Base-by-base conservation (phyloP, 2,888 invertebrate species). In the Amiota communis region DNA sequence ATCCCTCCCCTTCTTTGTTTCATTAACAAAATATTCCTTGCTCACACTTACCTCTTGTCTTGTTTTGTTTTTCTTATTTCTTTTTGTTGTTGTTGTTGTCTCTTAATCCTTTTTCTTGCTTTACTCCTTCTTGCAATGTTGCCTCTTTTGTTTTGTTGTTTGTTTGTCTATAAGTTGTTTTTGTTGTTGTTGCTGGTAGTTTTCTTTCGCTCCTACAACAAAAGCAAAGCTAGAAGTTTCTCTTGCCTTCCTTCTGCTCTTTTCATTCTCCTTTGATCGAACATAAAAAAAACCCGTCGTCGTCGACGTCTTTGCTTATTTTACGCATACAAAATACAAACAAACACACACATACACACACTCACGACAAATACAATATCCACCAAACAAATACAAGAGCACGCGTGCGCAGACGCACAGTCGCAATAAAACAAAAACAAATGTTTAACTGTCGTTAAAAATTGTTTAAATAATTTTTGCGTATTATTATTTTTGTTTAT, bases 391-490 rank as follows among this genome's bases (percentile, higher is more conserved):
- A 51, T 23, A 48, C 63, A 64, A 15, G 64, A 20, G 64, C 17
- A 65, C 53, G 56, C 57, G 56, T 15, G 47, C 65, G 63, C 64
- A 17, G 53, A 63, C 65, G 63, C 64, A 17, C 63, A 63, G 17
- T 36, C 17, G 64, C 71, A 56, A 20, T 59, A 59, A 68, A 51
- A 68, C 2, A 36, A 12, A 17, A 67, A 67, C 15, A 23, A 68
- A 68, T 23, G 10, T 17, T 53, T n/a, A 70, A 59, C 51, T 51
- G 67, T 36, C 67, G 36, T 36, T 36, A 36, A 36, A 36, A 68
- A 68, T 68, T 68, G 67, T 68, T 68, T 68, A 68, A 68, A 68
- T 53, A 53, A 68, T 68, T 68, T 65, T 53, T 68, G 67, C 51
- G 67, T 20, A 36, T 36, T 53, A 23, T 68, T 68, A 53, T 23